A percentile compares a stretch with the other conserved stretches of the same genome.
Conservation (phyloP, 2,797 vertebrate species). For the Lagorchestes hirsutus region DNA sequence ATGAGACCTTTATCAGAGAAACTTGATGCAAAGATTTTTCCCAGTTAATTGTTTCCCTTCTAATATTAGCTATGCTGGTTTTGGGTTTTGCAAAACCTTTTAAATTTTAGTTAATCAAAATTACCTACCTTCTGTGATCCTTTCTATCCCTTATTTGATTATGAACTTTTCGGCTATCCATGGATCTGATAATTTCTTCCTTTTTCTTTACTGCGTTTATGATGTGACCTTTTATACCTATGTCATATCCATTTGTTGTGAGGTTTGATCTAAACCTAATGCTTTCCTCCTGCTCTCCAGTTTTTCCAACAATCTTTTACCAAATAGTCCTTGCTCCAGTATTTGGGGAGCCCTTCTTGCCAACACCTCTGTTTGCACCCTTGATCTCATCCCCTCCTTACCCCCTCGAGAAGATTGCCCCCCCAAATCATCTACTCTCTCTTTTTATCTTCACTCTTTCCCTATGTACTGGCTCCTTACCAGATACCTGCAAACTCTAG, state of each 20-base stretch:
- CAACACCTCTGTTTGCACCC: neutral
- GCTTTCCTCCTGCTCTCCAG: neutral
- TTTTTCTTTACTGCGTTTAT: neutral
- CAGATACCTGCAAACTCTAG: neutral
- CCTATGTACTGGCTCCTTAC: neutral
- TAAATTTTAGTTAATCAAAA: neutral
- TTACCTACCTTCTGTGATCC: neutral
- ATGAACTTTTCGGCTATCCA: neutral
- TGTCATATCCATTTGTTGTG: neutral
- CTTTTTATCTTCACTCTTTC: neutral
- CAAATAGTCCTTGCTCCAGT: neutral
- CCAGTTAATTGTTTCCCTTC: neutral
- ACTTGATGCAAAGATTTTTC: neutral
- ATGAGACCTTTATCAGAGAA: neutral
- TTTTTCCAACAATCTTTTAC: neutral
- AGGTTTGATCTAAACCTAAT: neutral
- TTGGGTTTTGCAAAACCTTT: neutral
- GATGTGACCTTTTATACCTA: neutral
- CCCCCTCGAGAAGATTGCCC: neutral
- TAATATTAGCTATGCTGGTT: neutral
- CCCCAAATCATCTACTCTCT: neutral
- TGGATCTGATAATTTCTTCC: neutral
- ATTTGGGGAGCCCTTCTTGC: neutral
- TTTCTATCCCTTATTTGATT: neutral
- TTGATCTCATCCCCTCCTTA: neutral